Conservation (phyloP, 2,113 vertebrate genomes). For the Pseudorectes ferrugineus region DNA sequence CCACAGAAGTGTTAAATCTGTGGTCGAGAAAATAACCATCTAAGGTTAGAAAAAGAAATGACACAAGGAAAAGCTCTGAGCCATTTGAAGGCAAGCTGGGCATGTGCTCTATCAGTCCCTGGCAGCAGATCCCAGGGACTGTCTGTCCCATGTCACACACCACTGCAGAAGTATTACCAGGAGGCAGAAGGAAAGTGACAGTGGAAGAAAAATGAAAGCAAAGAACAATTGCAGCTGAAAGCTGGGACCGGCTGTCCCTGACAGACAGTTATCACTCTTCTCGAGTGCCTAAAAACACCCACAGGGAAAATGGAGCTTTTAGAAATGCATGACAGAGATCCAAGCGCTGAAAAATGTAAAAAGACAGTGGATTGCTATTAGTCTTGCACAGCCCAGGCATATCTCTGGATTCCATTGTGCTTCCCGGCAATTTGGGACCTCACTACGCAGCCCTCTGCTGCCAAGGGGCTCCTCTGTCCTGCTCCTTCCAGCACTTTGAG, state of each 20-base stretch:
- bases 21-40: not conserved
- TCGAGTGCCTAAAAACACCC: not conserved
- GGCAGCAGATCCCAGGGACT: not conserved
- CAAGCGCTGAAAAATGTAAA: not conserved
- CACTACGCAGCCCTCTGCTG: not conserved
- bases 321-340: not conserved
- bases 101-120: not conserved
- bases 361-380: not conserved
- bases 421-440: not conserved
- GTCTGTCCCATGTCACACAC: not conserved
- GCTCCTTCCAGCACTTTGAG: not conserved
- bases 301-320: not conserved
- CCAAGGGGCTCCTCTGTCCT: not conserved
- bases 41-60: not conserved
- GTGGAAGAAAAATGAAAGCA: not conserved
- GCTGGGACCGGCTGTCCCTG: fast-evolving
- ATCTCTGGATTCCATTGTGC: not conserved
- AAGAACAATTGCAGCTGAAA: not conserved
- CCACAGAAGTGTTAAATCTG: not conserved
- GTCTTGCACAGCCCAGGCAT: not conserved
- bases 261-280: not conserved
- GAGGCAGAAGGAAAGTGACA: not conserved
- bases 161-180: not conserved
- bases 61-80: not conserved
- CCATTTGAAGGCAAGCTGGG: not conserved